Base-by-base conservation (phyloP, 2,797 vertebrate genomes). In the Sylvilagus floridanus region DNA sequence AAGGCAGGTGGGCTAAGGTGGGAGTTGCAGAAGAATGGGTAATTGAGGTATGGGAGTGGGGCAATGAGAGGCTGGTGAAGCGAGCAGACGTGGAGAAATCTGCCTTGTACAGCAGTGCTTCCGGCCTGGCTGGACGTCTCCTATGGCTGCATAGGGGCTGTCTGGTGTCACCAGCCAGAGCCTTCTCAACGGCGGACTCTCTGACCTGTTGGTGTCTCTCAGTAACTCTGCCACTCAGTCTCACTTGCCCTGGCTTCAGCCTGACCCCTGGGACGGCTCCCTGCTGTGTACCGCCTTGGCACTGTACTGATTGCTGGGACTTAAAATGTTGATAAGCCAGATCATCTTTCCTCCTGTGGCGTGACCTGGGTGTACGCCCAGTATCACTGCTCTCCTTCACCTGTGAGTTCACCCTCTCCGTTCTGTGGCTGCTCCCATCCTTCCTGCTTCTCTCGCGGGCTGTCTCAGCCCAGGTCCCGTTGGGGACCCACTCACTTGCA, bases 231-330 rank as follows among this genome's bases (percentile, higher is more conserved):
- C 16, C 6, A 30, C 52, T 75, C 50, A 13, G 28, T 62, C 52
- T 71, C 60, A 3, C 76, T 28, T 7, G 0, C 32, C 52, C 6
- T 60, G 72, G 12, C 90, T 91, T 82, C 81, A 8, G 1, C 16
- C 69, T 94, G 86, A 96, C 93, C 96, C 71, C 78, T 37, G 69
- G 32, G 52, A 75, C 42, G 65, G 26, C 50, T 13, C 13, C 28
- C 47, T 81, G 16, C 54, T 16, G 1, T 24, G 42, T 35, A 9
- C 42, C 5, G 19, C 30, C 47, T 22, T 1, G 17, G 35, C 28
- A 0, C 68, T 30, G 14, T 66, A 22, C 84, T 52, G 91, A 91
- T 85, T 82, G 63, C 78, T 47, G 93, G 85, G 89, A 90, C 35
- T 4, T 63, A 78, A 47, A 69, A 19, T 9, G 35, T 42, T 28